Base-by-base conservation (phyloP, 1,140 invertebrate genomes). In the Chrysomallon squamiferum region DNA sequence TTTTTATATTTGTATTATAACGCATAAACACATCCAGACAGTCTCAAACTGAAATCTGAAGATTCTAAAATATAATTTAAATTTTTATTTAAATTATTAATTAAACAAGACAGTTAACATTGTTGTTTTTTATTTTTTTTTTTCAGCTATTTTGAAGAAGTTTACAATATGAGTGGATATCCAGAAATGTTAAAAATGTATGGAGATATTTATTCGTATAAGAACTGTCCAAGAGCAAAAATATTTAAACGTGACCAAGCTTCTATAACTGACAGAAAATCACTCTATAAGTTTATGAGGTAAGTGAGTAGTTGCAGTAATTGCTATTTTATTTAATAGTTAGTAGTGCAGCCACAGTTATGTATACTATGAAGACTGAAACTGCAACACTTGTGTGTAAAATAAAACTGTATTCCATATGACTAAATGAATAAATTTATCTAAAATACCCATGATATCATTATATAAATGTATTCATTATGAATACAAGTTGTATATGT, bases 181-280 rank as follows among this genome's bases (percentile, higher is more conserved):
- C 80, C 81, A 35, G 87, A 86, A 58, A 85, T 88, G 63, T 87
- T 88, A 0, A 74, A 85, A 3, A 87, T 88, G 61, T 91, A 84
- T 81, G 91, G 91, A 2, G 89, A 92, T 76, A 92, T 89, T 88
- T 92, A 89, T 38, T 68, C 66, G 0, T 76, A 81, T 56, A 41
- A 79, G 18, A 45, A 65, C 2, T 68, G 68, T 11, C 72, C 76
- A 6, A 32, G 79, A 27, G 76, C 76, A 4, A 72, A 72, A 49
- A 81, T 81, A 25, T 79, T 81, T 60, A 29, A 60, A 22, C 70
- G 79, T 5, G 79, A 81, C 58, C 63, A 72, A 7, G 47, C 11
- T n/a, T 67, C 64, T 25, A 76, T 81, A 13, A 65, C 13, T 3
- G 68, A 75, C 56, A 63, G 77, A 49, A 54, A 60, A 15, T 45